Evolutionary conservation across 2,888 invertebrate species (phyloP).

Genomic region (Nymphalis c-album): DNA sequence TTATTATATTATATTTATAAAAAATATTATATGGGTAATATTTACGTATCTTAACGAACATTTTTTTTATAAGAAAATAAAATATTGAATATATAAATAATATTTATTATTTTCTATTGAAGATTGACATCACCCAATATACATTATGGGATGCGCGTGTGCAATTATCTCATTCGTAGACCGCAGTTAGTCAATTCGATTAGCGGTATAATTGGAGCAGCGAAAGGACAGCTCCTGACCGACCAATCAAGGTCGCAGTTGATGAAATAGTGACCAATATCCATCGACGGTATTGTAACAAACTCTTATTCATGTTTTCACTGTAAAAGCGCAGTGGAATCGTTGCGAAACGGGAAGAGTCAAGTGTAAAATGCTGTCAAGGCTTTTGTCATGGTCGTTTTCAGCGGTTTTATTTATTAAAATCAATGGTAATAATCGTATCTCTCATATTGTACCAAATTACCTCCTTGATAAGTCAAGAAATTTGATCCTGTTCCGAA

Average conservation of each 20-base stretch:
- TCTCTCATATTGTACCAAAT: not conserved
- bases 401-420: constrained; percentile 35
- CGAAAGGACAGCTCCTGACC: constrained; percentile 62
- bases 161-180: constrained; percentile 73
- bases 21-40: too few relatives aligned
- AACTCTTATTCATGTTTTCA: constrained; percentile 83
- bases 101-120: constrained; percentile 1
- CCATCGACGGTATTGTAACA: constrained; percentile 27
- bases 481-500: too few relatives aligned
- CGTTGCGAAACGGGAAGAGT: constrained; percentile 9
- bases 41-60: too few relatives aligned
- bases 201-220: constrained; percentile 67
- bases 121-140: constrained; percentile 49
- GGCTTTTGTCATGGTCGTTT: constrained; percentile 44
- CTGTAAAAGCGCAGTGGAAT: constrained; percentile 21
- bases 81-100: not conserved
- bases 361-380: constrained; percentile 22
- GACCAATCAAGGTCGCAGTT: constrained; percentile 52
- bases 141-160: constrained; percentile 63
- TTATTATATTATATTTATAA: too few relatives aligned
- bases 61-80: too few relatives aligned
- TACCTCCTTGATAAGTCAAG: too few relatives aligned
- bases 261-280: constrained; percentile 28
- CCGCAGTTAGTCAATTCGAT: constrained; percentile 77
- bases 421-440: constrained; percentile 31